These are phyloP conservation scores for Pavo muticus DNA, from an alignment of 2,113 vertebrate genomes.

Conservation along the genomic window DNA sequence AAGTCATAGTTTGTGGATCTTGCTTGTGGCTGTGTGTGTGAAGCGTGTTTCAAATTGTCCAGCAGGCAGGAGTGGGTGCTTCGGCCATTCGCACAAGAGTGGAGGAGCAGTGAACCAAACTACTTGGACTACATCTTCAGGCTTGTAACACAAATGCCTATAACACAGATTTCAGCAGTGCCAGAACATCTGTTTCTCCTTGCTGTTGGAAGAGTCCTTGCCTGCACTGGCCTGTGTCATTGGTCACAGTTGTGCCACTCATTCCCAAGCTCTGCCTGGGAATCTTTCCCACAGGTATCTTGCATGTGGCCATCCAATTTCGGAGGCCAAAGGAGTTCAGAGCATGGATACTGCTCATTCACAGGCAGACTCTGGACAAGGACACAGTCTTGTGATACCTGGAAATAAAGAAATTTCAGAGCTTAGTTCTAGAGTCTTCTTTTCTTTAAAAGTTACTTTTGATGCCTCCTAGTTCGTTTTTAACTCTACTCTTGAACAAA, in stretches of 20 bases:
- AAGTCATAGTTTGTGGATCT: slow-evolving; percentile 11
- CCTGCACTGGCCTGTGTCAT: neutral
- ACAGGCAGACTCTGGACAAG: neutral
- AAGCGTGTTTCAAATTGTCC: neutral
- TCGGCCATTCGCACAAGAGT: neutral
- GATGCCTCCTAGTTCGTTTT: neutral
- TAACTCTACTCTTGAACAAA: neutral
- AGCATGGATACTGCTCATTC: neutral
- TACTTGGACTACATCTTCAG: neutral
- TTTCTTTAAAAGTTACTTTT: neutral
- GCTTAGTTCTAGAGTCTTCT: neutral
- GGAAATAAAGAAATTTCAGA: neutral
- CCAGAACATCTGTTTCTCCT: neutral
- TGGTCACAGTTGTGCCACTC: fast-evolving
- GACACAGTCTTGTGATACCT: neutral
- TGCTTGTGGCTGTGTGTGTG: neutral
- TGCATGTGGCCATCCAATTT: neutral
- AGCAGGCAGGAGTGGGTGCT: neutral
- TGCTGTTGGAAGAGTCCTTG: neutral
- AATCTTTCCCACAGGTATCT: fast-evolving
- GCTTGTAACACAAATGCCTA: neutral
- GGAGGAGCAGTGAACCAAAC: neutral
- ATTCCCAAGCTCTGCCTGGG: neutral
- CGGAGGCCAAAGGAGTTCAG: neutral
- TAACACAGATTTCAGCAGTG: neutral